Evolutionary conservation across 2,888 invertebrate species (phyloP).

Genomic region (Oxycera nigricornis): DNA sequence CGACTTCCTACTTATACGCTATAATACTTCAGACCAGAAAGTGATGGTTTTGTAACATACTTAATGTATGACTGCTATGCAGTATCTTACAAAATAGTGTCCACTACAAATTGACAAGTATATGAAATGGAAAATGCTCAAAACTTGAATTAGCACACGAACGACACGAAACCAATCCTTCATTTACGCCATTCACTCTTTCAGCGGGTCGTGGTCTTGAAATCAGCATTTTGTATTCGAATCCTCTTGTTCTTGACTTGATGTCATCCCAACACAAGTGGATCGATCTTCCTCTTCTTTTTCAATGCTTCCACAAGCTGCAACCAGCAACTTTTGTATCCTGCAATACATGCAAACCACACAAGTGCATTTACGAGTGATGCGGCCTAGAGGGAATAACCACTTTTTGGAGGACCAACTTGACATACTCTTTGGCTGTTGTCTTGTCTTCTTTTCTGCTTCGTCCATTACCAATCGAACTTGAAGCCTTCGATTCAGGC

Average conservation of each 20-base stretch:
- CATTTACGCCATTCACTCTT: background rate
- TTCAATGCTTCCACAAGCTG: too few relatives aligned
- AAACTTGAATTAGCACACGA: background rate
- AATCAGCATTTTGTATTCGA: slow-evolving; percentile 43
- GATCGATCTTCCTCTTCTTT: slow-evolving; percentile 31
- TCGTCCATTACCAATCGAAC: slow-evolving; percentile 32
- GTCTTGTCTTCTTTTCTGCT: slow-evolving; percentile 39
- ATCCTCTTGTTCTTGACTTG: slow-evolving; percentile 35
- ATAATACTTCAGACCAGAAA: too few relatives aligned
- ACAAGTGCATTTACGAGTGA: slow-evolving; percentile 29
- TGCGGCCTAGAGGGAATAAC: slow-evolving; percentile 41
- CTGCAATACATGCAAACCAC: background rate
- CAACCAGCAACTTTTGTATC: slow-evolving; percentile 3
- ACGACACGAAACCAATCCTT: background rate
- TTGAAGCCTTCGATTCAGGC: background rate
- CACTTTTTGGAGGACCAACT: slow-evolving; percentile 41
- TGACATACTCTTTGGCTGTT: slow-evolving; percentile 45
- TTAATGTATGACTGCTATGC: too few relatives aligned
- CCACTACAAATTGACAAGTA: background rate
- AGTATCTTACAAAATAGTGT: too few relatives aligned
- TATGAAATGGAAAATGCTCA: background rate
- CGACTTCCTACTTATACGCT: too few relatives aligned
- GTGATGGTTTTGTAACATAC: too few relatives aligned
- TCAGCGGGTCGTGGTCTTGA: slow-evolving; percentile 23
- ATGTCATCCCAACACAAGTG: slow-evolving; percentile 15